A percentile compares a stretch with the other conserved stretches of the same genome.
These are phyloP conservation scores for Helostoma temminkii DNA, from an alignment of 2,797 vertebrate genomes.

Conservation along the genomic window DNA sequence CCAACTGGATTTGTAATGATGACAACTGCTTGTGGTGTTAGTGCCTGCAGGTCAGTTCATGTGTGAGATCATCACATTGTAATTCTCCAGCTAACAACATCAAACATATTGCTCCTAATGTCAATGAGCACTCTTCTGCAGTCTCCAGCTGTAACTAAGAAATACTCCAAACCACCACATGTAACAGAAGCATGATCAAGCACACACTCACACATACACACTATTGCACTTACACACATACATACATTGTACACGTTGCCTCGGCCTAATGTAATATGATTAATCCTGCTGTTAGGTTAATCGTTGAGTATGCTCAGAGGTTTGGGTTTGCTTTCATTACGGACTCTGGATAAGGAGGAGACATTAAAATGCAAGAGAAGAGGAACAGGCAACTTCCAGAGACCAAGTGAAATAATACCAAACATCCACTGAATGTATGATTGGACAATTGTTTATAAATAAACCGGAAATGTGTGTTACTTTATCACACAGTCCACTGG, in stretches of 20 bases:
- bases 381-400: slow-evolving; percentile 13
- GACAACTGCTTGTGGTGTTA: slow-evolving; percentile 15
- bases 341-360: slow-evolving; percentile 22
- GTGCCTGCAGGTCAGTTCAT: background rate
- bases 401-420: slow-evolving; percentile 12
- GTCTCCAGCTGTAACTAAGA: slow-evolving; percentile 33
- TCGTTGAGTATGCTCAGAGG: slow-evolving; percentile 37
- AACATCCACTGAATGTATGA: slow-evolving; percentile 1
- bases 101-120: slow-evolving; percentile 29
- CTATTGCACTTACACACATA: background rate
- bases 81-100: slow-evolving; percentile 41
- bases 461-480: background rate
- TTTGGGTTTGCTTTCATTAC: slow-evolving; percentile 55
- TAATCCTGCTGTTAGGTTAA: slow-evolving; percentile 49
- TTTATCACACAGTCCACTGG: slow-evolving; percentile 43
- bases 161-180: slow-evolving; percentile 27
- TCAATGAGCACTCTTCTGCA: slow-evolving; percentile 29
- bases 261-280: slow-evolving; percentile 42
- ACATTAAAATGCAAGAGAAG: slow-evolving; percentile 11
- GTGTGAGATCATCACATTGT: slow-evolving; percentile 19
- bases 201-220: slow-evolving; percentile 6
- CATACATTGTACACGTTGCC: background rate
- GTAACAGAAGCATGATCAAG: slow-evolving; percentile 23
- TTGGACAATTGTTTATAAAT: background rate
- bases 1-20: slow-evolving; percentile 36